Conservation (phyloP, 2,113 vertebrate genomes). For the Oxygymnocypris stewartii region DNA sequence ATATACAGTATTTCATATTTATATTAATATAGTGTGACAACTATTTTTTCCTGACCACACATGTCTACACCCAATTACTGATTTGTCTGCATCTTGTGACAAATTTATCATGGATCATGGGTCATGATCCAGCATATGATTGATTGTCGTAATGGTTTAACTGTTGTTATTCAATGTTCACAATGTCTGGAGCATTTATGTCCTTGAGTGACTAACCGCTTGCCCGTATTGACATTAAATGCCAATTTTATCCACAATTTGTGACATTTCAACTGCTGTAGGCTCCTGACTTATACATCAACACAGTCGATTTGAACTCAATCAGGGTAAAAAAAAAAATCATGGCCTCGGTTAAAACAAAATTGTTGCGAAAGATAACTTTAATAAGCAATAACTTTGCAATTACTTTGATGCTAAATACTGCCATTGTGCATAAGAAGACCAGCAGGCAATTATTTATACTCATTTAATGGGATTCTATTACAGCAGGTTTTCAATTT, state of each 20-base stretch:
- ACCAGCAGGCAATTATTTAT: slow-evolving; percentile 51
- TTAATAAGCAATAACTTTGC: slow-evolving; percentile 19
- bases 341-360: background rate
- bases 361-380: slow-evolving; percentile 22
- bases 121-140: background rate
- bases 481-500: slow-evolving; percentile 48
- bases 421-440: slow-evolving; percentile 28
- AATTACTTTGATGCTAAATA: slow-evolving; percentile 48
- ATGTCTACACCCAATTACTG: background rate
- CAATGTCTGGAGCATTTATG: background rate
- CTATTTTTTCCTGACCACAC: background rate
- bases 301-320: slow-evolving; percentile 26
- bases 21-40: too few species aligned
- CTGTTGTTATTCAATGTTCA: background rate
- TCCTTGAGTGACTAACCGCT: background rate
- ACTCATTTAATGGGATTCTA: slow-evolving; percentile 54
- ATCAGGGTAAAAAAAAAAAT: background rate
- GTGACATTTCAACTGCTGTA: slow-evolving; percentile 13
- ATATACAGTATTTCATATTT: too few species aligned
- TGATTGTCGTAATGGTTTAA: background rate
- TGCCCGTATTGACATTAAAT: background rate
- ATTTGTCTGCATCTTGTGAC: slow-evolving; percentile 18
- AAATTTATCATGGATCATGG: background rate
- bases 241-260: background rate
- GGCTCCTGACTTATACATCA: slow-evolving; percentile 13